phyloP scores from a whole-genome alignment of 2,113 vertebrate genomes.

The Catharus minimus region DNA sequence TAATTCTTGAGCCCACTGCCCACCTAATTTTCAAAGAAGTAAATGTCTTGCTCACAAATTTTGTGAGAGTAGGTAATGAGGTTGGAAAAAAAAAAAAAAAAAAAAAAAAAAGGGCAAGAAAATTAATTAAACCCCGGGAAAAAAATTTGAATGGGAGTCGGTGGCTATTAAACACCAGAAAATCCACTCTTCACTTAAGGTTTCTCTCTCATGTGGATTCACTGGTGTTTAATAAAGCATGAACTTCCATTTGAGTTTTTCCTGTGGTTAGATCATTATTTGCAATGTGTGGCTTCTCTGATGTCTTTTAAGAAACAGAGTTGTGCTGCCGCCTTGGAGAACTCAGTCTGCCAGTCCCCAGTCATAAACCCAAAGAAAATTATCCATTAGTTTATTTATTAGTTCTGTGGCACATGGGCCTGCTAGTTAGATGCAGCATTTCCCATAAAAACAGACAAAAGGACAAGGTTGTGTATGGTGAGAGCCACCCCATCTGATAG shows the following conservation, averaged over 20 bases:
- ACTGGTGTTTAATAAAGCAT: neutral
- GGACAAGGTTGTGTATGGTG: rapidly evolving
- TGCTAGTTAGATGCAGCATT: neutral
- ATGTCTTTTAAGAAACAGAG: neutral
- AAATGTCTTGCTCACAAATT: neutral
- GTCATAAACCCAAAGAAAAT: neutral
- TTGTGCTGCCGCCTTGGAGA: neutral
- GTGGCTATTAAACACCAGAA: neutral
- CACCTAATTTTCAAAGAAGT: neutral
- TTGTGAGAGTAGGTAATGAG: neutral
- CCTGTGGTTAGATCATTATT: neutral
- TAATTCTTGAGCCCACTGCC: neutral
- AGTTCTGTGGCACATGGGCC: neutral
- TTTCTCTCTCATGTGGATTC: slow-evolving; percentile 11
- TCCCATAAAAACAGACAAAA: neutral
- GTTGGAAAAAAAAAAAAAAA: neutral
- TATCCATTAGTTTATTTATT: neutral
- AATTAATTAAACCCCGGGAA: neutral
- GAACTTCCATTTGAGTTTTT: neutral
- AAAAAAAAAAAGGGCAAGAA: neutral
- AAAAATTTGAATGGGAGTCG: neutral
- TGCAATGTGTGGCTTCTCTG: neutral
- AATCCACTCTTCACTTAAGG: neutral
- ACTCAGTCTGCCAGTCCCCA: neutral
- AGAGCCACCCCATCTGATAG: neutral